phyloP scores from a whole-genome alignment of 2,113 vertebrate genomes.

The Trichechus manatus region DNA sequence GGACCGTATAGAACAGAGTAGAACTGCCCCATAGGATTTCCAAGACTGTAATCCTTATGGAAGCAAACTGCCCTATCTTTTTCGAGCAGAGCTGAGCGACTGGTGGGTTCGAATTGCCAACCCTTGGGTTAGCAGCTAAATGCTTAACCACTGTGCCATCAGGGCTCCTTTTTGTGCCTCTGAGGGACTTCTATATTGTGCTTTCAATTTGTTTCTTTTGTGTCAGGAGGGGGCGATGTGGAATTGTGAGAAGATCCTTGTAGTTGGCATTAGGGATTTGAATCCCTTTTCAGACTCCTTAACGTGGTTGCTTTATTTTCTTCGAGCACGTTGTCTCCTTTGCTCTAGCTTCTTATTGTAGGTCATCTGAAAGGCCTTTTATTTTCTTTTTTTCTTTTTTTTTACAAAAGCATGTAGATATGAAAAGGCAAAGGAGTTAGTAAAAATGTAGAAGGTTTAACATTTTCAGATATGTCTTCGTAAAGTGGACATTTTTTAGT shows the following conservation, averaged over 20 bases:
- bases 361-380: not conserved
- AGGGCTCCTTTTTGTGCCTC: too few relatives aligned
- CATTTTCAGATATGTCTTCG: not conserved
- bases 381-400: too few relatives aligned
- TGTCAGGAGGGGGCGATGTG: not conserved
- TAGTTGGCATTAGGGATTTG: not conserved
- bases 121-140: too few relatives aligned
- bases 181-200: not conserved
- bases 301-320: not conserved
- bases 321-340: not conserved
- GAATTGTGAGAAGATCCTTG: not conserved
- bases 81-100: too few relatives aligned
- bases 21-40: too few relatives aligned
- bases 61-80: too few relatives aligned
- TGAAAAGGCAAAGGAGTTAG: not conserved
- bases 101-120: too few relatives aligned
- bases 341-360: not conserved
- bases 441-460: not conserved
- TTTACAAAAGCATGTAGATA: too few relatives aligned
- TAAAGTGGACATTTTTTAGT: not conserved
- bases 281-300: not conserved
- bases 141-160: too few relatives aligned
- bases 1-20: too few relatives aligned
- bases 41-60: too few relatives aligned
- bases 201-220: not conserved